These are phyloP conservation scores for Zaprionus lachaisei DNA, from an alignment of 1,140 invertebrate genomes.

Conservation along the genomic window DNA sequence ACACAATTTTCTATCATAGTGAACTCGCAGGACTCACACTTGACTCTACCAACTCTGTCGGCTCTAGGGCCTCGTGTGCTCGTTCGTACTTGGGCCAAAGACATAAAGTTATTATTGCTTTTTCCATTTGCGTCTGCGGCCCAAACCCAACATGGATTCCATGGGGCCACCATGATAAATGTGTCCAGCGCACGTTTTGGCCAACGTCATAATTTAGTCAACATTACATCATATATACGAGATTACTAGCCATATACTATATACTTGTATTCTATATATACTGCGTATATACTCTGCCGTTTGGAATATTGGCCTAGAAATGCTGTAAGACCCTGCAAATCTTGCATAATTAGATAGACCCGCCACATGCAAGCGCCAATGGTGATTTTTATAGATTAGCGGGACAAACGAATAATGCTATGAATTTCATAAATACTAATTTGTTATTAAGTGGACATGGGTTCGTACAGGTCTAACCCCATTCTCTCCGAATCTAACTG, in stretches of 20 bases:
- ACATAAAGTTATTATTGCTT: slow-evolving; percentile 83
- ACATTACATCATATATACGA: slow-evolving; percentile 55
- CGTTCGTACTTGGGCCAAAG: slow-evolving; percentile 47
- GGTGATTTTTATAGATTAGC: slow-evolving; percentile 60
- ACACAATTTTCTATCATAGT: slow-evolving; percentile 84
- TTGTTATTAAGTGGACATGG: slow-evolving; percentile 58
- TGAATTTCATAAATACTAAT: slow-evolving; percentile 82
- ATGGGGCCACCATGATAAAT: slow-evolving; percentile 66
- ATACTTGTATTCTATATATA: slow-evolving; percentile 14
- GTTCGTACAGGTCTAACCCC: background rate
- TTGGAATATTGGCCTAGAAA: slow-evolving; percentile 35
- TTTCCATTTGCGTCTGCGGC: slow-evolving; percentile 34
- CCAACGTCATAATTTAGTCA: slow-evolving; percentile 67
- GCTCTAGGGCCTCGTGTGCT: slow-evolving; percentile 22
- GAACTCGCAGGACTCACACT: slow-evolving; percentile 28
- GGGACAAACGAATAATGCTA: slow-evolving; percentile 62
- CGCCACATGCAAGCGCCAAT: slow-evolving; percentile 62
- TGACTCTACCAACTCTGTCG: background rate
- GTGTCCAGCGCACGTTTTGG: slow-evolving; percentile 70
- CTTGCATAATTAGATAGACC: slow-evolving; percentile 78
- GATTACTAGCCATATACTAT: background rate
- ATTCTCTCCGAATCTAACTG: too few relatives aligned
- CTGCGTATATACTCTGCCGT: background rate
- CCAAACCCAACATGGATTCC: slow-evolving; percentile 12
- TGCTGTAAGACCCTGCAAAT: slow-evolving; percentile 52